Conservation (phyloP, 2,113 vertebrate genomes). For the Brachypodius melanocephalos region DNA sequence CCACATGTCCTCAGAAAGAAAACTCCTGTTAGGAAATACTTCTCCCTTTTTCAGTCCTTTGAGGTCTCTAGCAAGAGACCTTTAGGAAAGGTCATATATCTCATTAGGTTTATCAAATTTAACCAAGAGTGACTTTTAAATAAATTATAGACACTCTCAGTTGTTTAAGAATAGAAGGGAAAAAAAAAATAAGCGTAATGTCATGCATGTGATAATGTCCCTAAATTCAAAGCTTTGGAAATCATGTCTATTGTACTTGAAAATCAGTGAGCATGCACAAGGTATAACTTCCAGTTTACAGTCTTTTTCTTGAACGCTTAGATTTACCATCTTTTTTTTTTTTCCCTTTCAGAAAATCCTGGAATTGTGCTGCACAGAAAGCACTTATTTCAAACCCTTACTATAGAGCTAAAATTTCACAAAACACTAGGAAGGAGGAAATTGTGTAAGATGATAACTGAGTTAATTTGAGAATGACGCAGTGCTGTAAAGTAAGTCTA, state of each 20-base stretch:
- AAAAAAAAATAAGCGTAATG: background rate
- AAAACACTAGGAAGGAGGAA: background rate
- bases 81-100: background rate
- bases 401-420: background rate
- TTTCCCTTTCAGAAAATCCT: background rate
- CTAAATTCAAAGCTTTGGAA: background rate
- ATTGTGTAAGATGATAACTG: background rate
- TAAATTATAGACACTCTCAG: background rate
- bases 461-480: background rate
- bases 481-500: background rate
- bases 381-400: background rate
- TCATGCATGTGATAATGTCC: background rate
- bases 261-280: background rate
- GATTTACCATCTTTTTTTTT: background rate
- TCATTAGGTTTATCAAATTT: background rate
- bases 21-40: conserved; percentile 21
- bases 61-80: background rate
- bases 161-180: background rate
- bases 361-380: background rate
- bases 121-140: background rate
- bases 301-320: background rate
- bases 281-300: background rate
- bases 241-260: background rate
- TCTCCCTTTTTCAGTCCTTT: background rate
- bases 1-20: background rate